These are phyloP conservation scores for Mus pahari DNA, from an alignment of 2,113 vertebrate species.

Conservation along the genomic window DNA sequence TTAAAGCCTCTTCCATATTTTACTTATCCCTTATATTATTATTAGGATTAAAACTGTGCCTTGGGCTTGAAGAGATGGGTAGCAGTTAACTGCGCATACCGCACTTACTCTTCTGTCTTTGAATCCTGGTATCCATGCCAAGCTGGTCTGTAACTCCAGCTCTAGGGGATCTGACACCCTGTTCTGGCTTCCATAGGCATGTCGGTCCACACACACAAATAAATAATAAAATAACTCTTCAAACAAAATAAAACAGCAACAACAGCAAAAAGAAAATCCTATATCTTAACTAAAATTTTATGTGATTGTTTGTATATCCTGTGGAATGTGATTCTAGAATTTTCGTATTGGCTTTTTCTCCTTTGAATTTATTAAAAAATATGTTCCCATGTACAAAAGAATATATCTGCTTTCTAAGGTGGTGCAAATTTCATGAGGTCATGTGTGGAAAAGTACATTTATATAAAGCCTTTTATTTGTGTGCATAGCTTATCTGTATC, in stretches of 20 bases:
- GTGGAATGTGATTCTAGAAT: not conserved
- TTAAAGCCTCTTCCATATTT: not conserved
- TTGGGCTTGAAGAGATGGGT: not conserved
- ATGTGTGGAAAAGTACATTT: not conserved
- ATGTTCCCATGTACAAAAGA: not conserved
- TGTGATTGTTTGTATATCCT: not conserved
- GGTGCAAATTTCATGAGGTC: not conserved
- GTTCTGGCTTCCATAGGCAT: not conserved
- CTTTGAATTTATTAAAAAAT: not conserved
- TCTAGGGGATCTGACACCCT: not conserved
- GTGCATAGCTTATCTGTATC: not conserved
- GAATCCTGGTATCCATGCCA: not conserved
- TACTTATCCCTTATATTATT: not conserved
- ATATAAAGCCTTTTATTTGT: not conserved
- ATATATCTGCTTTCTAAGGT: not conserved
- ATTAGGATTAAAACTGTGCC: not conserved
- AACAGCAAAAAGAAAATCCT: not conserved
- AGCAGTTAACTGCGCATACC: not conserved
- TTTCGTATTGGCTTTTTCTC: not conserved
- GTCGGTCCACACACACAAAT: not conserved
- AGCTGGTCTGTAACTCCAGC: not conserved
- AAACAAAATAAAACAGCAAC: not conserved
- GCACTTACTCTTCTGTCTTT: not conserved
- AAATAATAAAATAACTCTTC: not conserved
- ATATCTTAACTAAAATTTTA: not conserved